Evolutionary conservation across 2,797 vertebrate genomes (phyloP).

Genomic region (Manis pentadactyla): DNA sequence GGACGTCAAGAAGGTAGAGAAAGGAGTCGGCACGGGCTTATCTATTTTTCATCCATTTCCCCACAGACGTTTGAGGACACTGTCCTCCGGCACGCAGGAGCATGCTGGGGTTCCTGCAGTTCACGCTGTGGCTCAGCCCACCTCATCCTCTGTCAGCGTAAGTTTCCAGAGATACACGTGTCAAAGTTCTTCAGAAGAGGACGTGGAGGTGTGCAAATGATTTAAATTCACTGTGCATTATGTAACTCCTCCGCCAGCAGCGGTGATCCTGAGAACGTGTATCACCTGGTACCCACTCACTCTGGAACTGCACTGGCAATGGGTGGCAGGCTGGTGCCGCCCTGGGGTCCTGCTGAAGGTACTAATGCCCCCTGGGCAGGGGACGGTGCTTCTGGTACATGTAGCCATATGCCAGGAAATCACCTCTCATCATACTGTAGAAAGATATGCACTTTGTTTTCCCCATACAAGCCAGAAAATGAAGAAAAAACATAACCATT

Average conservation of each 20-base stretch:
- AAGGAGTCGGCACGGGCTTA: neutral
- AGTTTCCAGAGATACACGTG: fast-evolving
- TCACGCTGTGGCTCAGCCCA: neutral
- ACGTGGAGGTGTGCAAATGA: neutral
- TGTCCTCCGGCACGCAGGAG: neutral
- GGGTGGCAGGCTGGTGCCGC: neutral
- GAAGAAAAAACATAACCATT: neutral
- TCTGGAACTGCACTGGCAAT: neutral
- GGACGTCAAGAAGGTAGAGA: neutral
- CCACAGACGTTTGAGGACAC: neutral
- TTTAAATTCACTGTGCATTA: neutral
- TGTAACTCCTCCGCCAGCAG: neutral
- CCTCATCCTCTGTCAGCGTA: neutral
- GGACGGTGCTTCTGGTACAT: neutral
- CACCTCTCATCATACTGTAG: neutral
- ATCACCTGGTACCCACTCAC: fast-evolving
- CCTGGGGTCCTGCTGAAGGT: neutral
- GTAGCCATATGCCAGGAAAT: neutral
- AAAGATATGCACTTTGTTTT: neutral
- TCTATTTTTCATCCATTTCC: neutral
- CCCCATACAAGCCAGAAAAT: neutral
- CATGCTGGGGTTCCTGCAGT: fast-evolving
- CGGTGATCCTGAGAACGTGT: neutral
- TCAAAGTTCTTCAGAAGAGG: neutral
- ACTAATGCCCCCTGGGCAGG: neutral